Conservation (phyloP, 64 coral and sea anemone species). For the Pachyseris speciosa region DNA sequence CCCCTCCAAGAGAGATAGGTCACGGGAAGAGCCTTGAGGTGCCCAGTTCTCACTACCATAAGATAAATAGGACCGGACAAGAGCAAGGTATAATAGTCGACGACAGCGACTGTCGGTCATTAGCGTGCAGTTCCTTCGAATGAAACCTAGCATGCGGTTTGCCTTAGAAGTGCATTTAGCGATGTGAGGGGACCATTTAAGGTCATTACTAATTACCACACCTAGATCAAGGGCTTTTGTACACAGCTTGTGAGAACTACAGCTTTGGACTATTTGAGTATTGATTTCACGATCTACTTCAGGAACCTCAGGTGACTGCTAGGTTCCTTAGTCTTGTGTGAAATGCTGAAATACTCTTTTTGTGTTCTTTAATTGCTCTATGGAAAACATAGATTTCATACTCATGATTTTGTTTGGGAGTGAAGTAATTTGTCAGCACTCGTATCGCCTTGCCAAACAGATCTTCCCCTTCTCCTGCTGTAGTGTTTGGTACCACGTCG, state of each 20-base stretch:
- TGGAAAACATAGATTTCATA: constrained; percentile 53
- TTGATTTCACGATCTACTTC: constrained; percentile 41
- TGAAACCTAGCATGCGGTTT: too few relatives aligned
- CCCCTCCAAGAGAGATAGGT: too few relatives aligned
- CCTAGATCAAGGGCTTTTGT: constrained; percentile 64
- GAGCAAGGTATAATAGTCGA: too few relatives aligned
- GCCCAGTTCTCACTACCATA: too few relatives aligned
- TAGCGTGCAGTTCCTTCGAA: too few relatives aligned
- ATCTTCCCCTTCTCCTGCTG: not conserved
- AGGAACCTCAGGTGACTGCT: constrained; percentile 31
- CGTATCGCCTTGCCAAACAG: not conserved
- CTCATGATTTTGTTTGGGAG: constrained; percentile 43
- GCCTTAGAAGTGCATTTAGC: too few relatives aligned
- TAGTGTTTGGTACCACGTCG: not conserved
- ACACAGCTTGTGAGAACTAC: constrained; percentile 60
- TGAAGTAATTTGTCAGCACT: constrained; percentile 19
- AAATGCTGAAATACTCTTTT: constrained; percentile 26
- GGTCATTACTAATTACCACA: too few relatives aligned
- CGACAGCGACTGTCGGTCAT: too few relatives aligned
- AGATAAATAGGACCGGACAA: too few relatives aligned
- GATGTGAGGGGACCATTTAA: too few relatives aligned
- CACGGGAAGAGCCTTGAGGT: too few relatives aligned
- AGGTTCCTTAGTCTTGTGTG: constrained; percentile 37
- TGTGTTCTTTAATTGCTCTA: constrained; percentile 10
- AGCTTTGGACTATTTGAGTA: constrained; percentile 44